Evolutionary conservation across 2,113 vertebrate genomes (phyloP), one percentile per base, ranked within the genome.

Genomic region (Hepsetus odoe): DNA sequence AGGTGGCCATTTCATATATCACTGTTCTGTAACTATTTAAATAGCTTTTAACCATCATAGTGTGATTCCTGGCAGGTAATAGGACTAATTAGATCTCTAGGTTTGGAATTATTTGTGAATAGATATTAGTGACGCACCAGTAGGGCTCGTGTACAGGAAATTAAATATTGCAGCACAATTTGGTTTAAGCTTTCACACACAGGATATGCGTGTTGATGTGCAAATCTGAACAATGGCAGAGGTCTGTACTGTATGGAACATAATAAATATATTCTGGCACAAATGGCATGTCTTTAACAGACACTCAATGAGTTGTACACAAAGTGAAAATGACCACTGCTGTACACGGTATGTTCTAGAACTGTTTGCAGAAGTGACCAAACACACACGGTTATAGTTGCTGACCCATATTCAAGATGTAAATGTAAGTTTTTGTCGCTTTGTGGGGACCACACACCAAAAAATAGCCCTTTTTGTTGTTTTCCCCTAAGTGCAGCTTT

Each of bases 261-360:
- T 26, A 28, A 58, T 28, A 0, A 10, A 24, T 28, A 12, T 13
- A 24, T 10, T 22, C 22, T 22, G 8, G 55, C 26, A 28, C 4
- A 59, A 32, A 62, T 14, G 18, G 28, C 46, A 32, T 46, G 40
- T 12, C 22, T 33, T 38, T 61, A 35, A 61, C 5, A 24, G 6
- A 9, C 1, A 67, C 38, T 62, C 76, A 56, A 14, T 14, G 44
- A 2, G 44, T 46, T 14, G 44, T 14, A 14, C 14, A 18, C 18
- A 1, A 49, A 18, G 16, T 49, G 46, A 20, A 49, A 49, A 49
- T 49, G 46, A 6, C 18, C 42, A 30, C 69, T 44, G 77, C 64
- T 83, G 78, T 88, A 83, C 82, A 16, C 64, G 72, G 81, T 80
- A 84, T 85, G 76, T 20, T 49, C 16, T 49, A 2, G 46, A 77